Conservation (phyloP, 2,888 invertebrate species). For the Aphidius colemani region DNA sequence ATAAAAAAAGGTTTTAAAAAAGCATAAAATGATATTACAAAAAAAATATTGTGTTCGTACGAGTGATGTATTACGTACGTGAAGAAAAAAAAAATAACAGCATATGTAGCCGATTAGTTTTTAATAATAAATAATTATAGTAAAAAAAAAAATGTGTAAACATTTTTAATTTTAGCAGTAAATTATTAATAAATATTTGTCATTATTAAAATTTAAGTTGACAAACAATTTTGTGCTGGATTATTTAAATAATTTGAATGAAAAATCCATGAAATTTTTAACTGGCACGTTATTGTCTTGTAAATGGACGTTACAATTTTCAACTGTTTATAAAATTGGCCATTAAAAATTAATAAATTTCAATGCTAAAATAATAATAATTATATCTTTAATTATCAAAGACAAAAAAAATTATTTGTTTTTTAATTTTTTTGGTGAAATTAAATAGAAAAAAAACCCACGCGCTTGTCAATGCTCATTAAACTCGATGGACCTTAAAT, state of each 20-base stretch:
- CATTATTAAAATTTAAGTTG: too few relatives aligned
- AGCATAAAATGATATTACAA: constrained; percentile 24
- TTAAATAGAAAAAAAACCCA: constrained; percentile 18
- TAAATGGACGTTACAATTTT: background rate
- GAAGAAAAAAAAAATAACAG: too few relatives aligned
- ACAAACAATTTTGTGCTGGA: too few relatives aligned
- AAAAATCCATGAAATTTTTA: too few relatives aligned
- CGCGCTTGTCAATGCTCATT: constrained; percentile 45
- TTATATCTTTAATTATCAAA: too few relatives aligned
- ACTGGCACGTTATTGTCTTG: background rate
- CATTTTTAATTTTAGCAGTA: background rate
- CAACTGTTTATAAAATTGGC: constrained; percentile 8
- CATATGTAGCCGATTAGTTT: background rate
- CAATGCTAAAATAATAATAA: too few relatives aligned
- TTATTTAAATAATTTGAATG: too few relatives aligned
- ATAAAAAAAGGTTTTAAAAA: too few relatives aligned
- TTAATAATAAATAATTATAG: background rate
- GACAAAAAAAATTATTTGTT: too few relatives aligned
- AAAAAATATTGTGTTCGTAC: constrained; percentile 39
- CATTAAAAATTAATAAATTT: too few relatives aligned
- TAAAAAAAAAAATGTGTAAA: background rate
- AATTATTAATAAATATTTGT: too few relatives aligned
- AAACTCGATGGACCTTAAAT: constrained; percentile 39
- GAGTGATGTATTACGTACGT: constrained; percentile 40
- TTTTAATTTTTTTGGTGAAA: too few relatives aligned